Percentiles rank a stretch among this genome's conserved stretches.
phyloP scores from a whole-genome alignment of 2,888 invertebrate genomes.

The Fragum sueziense region DNA sequence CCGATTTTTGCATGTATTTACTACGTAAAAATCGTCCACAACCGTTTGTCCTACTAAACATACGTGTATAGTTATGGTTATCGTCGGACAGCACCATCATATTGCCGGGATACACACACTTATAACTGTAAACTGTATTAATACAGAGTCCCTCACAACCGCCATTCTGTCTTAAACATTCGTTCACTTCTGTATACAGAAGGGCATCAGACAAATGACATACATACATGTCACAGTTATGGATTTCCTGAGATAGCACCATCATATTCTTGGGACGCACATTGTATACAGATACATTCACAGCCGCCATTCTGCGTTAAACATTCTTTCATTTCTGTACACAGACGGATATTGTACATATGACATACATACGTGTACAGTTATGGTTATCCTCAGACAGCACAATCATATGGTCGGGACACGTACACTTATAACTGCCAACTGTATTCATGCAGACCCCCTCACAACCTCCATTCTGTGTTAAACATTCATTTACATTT shows the following conservation, averaged over 20 bases:
- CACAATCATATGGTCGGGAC: constrained; percentile 33
- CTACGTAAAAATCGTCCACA: too few species aligned
- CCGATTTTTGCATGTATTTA: too few species aligned
- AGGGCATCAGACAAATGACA: not conserved
- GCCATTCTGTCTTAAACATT: too few species aligned
- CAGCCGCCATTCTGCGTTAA: too few species aligned
- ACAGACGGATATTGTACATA: too few species aligned
- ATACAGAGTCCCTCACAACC: not conserved
- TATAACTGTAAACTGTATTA: too few species aligned
- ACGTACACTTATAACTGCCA: constrained; percentile 68
- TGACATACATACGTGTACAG: not conserved
- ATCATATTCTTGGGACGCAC: not conserved
- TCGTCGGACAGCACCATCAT: constrained; percentile 2
- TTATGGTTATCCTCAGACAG: not conserved
- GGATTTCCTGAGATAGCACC: not conserved
- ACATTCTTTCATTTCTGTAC: too few species aligned
- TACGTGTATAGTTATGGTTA: constrained; percentile 3
- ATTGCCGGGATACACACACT: too few species aligned
- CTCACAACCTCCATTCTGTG: constrained; percentile 43
- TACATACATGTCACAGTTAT: not conserved
- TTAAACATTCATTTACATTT: constrained; percentile 6
- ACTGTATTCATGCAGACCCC: too few species aligned
- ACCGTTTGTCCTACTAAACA: too few species aligned
- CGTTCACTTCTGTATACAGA: too few species aligned
- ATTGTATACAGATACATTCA: not conserved